These are phyloP conservation scores for Pterobdella sp. DNA, from an alignment of 2,888 invertebrate genomes.

Conservation along the genomic window DNA sequence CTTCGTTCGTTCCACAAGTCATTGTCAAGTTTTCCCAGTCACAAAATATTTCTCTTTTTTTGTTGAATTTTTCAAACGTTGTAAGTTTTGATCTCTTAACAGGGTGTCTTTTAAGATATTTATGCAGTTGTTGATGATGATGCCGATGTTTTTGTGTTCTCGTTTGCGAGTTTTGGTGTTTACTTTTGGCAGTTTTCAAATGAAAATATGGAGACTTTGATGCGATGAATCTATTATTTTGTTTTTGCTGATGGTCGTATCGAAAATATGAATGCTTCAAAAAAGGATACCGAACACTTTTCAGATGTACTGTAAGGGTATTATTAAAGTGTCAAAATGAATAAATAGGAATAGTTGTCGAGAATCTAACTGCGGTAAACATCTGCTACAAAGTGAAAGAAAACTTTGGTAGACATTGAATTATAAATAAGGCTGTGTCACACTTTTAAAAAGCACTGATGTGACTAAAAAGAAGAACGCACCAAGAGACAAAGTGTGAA, in stretches of 20 bases:
- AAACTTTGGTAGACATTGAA: no score
- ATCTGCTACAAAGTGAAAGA: no score
- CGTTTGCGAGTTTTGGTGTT: background rate
- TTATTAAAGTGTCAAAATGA: no score
- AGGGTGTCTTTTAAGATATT: background rate
- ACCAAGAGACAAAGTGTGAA: background rate
- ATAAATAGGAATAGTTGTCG: no score
- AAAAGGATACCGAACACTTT: no score
- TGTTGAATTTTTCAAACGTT: background rate
- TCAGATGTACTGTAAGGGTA: no score
- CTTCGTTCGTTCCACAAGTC: slow-evolving; percentile 15
- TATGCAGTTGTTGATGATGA: background rate
- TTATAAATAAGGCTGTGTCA: no score
- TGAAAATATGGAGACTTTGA: background rate
- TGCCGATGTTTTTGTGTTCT: background rate
- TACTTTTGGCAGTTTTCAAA: background rate
- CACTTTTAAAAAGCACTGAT: no score
- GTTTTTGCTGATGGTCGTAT: background rate
- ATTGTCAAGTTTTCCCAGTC: slow-evolving; percentile 28
- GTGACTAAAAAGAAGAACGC: background rate
- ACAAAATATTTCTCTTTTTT: slow-evolving; percentile 20
- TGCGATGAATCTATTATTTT: background rate
- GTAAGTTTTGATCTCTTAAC: background rate
- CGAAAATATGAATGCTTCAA: background rate
- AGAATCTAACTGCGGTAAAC: no score